phyloP scores from a whole-genome alignment of 2,797 vertebrate genomes.

The Micromesistius poutassou region DNA sequence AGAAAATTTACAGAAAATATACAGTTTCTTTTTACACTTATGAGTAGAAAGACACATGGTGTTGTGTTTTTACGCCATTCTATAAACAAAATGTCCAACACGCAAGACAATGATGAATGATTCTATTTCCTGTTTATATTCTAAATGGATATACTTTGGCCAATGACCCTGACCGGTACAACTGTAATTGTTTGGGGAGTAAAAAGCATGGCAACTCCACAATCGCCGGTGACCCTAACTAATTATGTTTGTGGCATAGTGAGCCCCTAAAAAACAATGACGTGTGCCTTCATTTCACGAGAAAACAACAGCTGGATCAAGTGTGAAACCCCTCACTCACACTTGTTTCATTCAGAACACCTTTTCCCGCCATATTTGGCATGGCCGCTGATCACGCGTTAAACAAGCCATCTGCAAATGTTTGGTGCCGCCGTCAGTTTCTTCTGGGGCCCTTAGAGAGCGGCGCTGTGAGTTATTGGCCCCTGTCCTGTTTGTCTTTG shows the following conservation, averaged over 20 bases:
- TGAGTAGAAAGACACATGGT: not conserved
- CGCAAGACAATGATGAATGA: slow-evolving; percentile 21
- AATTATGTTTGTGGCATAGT: slow-evolving; percentile 25
- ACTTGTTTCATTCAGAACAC: slow-evolving; percentile 11
- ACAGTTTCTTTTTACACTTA: slow-evolving; percentile 11
- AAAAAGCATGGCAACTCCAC: slow-evolving; percentile 17
- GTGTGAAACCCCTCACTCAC: slow-evolving; percentile 21
- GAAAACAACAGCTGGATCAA: too few species aligned
- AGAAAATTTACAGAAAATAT: too few species aligned
- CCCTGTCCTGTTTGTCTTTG: slow-evolving; percentile 64
- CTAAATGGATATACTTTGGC: slow-evolving; percentile 37
- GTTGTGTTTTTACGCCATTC: slow-evolving; percentile 21
- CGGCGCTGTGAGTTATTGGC: slow-evolving; percentile 57
- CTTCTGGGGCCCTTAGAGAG: slow-evolving; percentile 29
- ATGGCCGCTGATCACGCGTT: slow-evolving; percentile 21
- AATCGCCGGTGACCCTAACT: slow-evolving; percentile 10
- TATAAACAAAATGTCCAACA: slow-evolving; percentile 30
- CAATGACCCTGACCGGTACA: slow-evolving; percentile 18
- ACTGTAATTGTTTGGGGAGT: slow-evolving; percentile 32
- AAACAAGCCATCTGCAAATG: slow-evolving; percentile 43
- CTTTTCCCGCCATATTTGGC: slow-evolving; percentile 16
- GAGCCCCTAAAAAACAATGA: slow-evolving; percentile 21
- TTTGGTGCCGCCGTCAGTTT: slow-evolving; percentile 35
- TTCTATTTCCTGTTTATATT: slow-evolving; percentile 48
- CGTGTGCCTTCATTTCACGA: slow-evolving; percentile 8